phyloP scores from a whole-genome alignment of 2,797 vertebrate genomes.

The Diplodus sargus region DNA sequence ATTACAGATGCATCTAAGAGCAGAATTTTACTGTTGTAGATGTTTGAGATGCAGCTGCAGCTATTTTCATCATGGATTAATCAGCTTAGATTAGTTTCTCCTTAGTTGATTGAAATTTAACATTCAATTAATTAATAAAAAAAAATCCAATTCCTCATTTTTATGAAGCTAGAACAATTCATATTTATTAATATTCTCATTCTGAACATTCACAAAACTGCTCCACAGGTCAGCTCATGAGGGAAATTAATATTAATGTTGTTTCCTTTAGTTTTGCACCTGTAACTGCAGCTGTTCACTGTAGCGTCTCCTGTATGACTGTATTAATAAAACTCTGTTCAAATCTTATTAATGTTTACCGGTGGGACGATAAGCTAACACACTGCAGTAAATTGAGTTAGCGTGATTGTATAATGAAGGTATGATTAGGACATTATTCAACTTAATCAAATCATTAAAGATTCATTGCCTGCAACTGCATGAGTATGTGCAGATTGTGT shows the following conservation, averaged over 20 bases:
- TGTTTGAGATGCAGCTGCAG: no score
- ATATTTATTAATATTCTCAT: background rate
- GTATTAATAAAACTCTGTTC: background rate
- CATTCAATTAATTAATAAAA: background rate
- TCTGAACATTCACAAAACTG: background rate
- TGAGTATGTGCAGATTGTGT: background rate
- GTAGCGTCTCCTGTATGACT: background rate
- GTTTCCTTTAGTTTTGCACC: background rate
- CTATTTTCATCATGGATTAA: no score
- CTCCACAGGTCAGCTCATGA: background rate
- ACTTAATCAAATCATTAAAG: conserved; percentile 47
- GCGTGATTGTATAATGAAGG: conserved; percentile 28
- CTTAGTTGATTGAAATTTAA: no score
- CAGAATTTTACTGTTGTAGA: no score
- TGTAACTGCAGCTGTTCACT: background rate
- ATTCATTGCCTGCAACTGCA: conserved; percentile 19
- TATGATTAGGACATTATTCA: conserved; percentile 34
- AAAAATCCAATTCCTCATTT: background rate
- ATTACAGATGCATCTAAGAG: no score
- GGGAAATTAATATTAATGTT: background rate
- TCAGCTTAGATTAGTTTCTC: no score
- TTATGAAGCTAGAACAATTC: background rate
- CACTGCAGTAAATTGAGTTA: conserved; percentile 16
- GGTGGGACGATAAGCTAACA: conserved; percentile 16
- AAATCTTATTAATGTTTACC: conserved; percentile 25